Base-by-base conservation (phyloP, 2,797 vertebrate species). In the Neosilurus mollespiculum region DNA sequence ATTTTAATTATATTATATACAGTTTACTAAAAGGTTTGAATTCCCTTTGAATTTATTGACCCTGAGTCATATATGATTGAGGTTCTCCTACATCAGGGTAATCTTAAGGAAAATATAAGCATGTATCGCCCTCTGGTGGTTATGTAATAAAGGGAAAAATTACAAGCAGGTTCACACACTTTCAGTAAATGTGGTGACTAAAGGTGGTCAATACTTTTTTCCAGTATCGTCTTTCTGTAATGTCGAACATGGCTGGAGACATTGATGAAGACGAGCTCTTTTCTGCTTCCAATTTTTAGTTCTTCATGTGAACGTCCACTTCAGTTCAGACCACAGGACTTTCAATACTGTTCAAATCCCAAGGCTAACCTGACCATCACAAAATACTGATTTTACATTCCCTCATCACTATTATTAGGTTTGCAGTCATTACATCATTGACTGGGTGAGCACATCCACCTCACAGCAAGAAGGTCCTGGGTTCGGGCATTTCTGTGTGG, bases 41-140 rank as follows among this genome's bases (percentile, higher is more conserved):
- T 49, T 81, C 43, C 18, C 58, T 59, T 49, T 59, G 64, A 58
- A 77, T 67, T 58, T 69, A 78, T 43, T 64, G 9, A 56, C 18
- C 20, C 43, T 56, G 67, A 81, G 78, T 81, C 83, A 76, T 26
- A 4, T n/a, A 34, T 14, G n/a, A 66, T 37, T 18, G 20, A 4
- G 11, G 9, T 69, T 12, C 11, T 51, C n/a, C 34, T 22, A 51
- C 20, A 51, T 64, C 59, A 66, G 18, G 37, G 51, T 9, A 11
- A 9, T 82, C 11, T 12, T 2, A 0, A n/a, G 24, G 61, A 6
- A 80, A 84, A 77, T 7, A 9, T 81, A 59, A 34, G 9, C 66
- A 2, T 75, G 15, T 69, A 3, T 51, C 22, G 34, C 78, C 77
- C 66, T 83, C 86, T 88, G 22, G 51, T 77, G 87, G 80, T 62